These are phyloP conservation scores for Tipula vernalis DNA, from an alignment of 2,888 invertebrate genomes.

Conservation along the genomic window DNA sequence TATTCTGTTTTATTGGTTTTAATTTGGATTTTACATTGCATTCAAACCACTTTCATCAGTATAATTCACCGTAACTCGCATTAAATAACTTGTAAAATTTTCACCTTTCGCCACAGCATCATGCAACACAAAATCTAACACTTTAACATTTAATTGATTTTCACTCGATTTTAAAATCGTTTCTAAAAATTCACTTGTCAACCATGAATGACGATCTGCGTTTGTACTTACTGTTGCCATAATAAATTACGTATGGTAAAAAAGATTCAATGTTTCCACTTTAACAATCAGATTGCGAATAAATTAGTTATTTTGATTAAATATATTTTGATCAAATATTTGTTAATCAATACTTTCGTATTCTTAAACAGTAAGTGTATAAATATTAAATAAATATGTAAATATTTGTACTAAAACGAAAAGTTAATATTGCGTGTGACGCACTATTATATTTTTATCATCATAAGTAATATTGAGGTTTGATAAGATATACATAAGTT, in stretches of 20 bases:
- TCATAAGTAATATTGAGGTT: too few relatives aligned
- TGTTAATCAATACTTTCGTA: too few relatives aligned
- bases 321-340: too few relatives aligned
- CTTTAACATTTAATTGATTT: neutral
- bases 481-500: too few relatives aligned
- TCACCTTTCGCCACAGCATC: neutral
- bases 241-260: neutral
- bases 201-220: neutral
- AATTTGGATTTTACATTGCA: neutral
- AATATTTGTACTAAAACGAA: too few relatives aligned
- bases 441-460: too few relatives aligned
- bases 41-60: neutral
- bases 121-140: neutral
- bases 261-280: too few relatives aligned
- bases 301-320: too few relatives aligned
- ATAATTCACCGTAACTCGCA: neutral
- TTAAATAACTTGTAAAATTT: neutral
- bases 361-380: too few relatives aligned
- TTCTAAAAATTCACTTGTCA: neutral
- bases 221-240: neutral
- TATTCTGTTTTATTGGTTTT: neutral
- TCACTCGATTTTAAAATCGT: neutral
- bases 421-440: too few relatives aligned
- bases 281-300: too few relatives aligned
- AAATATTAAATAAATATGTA: too few relatives aligned